Evolutionary conservation across 2,113 vertebrate genomes (phyloP).

Genomic region (Charina bottae): DNA sequence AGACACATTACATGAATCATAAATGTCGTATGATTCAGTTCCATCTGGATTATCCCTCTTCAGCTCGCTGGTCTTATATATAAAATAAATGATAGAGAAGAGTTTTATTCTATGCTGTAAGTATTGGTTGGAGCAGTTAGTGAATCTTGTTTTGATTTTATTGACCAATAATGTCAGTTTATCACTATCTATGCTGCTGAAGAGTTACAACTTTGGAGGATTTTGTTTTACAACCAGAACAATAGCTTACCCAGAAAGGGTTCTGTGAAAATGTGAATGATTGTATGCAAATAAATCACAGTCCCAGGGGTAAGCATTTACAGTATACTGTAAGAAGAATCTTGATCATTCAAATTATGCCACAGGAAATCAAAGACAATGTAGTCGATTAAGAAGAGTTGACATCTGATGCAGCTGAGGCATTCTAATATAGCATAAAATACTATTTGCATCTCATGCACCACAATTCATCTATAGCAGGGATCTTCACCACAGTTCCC

Average conservation of each 20-base stretch:
- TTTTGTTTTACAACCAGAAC: conserved; percentile 34
- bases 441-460: background rate
- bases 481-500: background rate
- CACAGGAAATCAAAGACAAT: background rate
- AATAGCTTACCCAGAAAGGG: conserved; percentile 20
- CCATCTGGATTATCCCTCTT: background rate
- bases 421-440: background rate
- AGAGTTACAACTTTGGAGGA: conserved; percentile 23
- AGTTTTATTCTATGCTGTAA: background rate
- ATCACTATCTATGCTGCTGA: conserved; percentile 26
- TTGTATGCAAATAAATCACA: conserved; percentile 32
- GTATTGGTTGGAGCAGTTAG: conserved; percentile 7
- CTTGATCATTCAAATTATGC: conserved; percentile 5
- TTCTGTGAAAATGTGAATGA: conserved; percentile 33
- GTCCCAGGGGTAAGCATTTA: conserved; percentile 18
- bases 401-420: background rate
- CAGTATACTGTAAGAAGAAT: background rate
- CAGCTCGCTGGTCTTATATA: background rate
- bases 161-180: conserved; percentile 37
- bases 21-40: background rate
- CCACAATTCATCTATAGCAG: background rate
- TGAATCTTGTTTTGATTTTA: conserved; percentile 44
- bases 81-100: background rate
- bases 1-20: background rate
- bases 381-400: background rate